These are phyloP conservation scores for Brevimyrus niger DNA, from an alignment of 2,113 vertebrate species.

Conservation along the genomic window DNA sequence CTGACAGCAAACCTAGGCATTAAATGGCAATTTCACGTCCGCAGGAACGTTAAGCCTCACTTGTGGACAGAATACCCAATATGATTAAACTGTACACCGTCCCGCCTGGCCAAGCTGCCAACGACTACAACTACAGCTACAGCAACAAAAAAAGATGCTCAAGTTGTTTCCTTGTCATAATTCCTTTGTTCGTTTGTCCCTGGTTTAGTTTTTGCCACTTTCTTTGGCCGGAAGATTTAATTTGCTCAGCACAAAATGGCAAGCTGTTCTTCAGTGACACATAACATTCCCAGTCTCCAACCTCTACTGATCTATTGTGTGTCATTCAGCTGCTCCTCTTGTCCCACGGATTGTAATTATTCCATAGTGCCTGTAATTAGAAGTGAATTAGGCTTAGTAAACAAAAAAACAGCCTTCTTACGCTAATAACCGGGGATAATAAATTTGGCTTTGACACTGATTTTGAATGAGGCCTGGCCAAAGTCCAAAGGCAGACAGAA, in stretches of 20 bases:
- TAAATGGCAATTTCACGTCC: conserved; percentile 25
- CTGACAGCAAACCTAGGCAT: conserved; percentile 23
- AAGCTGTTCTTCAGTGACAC: conserved; percentile 53
- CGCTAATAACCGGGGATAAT: conserved; percentile 89
- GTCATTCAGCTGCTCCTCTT: conserved; percentile 73
- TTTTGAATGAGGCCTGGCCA: conserved; percentile 86
- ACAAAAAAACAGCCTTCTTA: conserved; percentile 88
- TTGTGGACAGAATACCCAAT: conserved; percentile 20
- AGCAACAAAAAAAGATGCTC: neutral
- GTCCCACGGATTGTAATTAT: conserved; percentile 93
- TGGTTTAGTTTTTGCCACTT: neutral
- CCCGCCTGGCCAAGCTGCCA: neutral
- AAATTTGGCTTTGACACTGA: conserved; percentile 83
- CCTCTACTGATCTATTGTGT: conserved; percentile 78
- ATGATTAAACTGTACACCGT: neutral
- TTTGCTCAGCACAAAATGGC: conserved; percentile 13
- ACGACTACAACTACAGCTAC: neutral
- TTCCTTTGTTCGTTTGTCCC: neutral
- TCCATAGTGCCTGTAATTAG: conserved; percentile 94
- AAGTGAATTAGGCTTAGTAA: conserved; percentile 93
- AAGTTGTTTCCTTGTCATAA: conserved; percentile 2
- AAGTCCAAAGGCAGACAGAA: conserved; percentile 79
- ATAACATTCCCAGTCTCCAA: conserved; percentile 68
- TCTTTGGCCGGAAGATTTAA: conserved; percentile 21
- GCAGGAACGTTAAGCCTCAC: conserved; percentile 19